A percentile compares a stretch with the other conserved stretches of the same genome.
Conservation (phyloP, 2,113 vertebrate species). For the Melanerpes formicivorus region DNA sequence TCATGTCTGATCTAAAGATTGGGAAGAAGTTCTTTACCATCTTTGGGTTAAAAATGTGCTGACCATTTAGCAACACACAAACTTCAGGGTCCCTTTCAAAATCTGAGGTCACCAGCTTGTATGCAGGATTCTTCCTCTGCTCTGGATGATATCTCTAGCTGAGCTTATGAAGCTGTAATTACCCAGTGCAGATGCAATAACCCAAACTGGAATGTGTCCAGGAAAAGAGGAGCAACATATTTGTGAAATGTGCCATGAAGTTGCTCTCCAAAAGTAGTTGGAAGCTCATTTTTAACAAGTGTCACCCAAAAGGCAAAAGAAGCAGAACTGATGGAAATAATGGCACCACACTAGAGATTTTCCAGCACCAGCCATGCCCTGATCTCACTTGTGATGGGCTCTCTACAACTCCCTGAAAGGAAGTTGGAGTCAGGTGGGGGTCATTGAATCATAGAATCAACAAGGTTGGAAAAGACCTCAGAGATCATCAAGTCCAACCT, state of each 20-base stretch:
- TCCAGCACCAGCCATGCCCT: neutral
- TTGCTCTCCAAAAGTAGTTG: neutral
- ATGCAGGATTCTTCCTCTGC: neutral
- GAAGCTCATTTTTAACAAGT: neutral
- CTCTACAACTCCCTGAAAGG: neutral
- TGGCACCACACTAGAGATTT: neutral
- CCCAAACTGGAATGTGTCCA: neutral
- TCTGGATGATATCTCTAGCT: neutral
- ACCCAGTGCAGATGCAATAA: slow-evolving; percentile 4
- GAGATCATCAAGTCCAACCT: too few relatives aligned
- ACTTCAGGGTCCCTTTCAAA: neutral
- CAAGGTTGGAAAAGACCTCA: too few relatives aligned
- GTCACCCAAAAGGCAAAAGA: neutral
- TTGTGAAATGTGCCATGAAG: slow-evolving; percentile 8
- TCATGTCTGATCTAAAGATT: too few relatives aligned
- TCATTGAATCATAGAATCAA: too few relatives aligned
- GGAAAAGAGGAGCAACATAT: neutral
- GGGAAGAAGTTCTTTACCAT: neutral
- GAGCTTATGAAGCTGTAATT: slow-evolving; percentile 3
- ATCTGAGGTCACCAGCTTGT: neutral
- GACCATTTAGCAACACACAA: neutral
- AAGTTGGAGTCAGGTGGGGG: too few relatives aligned
- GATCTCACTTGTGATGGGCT: neutral
- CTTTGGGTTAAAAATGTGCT: neutral
- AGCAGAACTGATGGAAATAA: neutral